phyloP scores from a whole-genome alignment of 2,888 invertebrate genomes.

The Xestia c-nigrum region DNA sequence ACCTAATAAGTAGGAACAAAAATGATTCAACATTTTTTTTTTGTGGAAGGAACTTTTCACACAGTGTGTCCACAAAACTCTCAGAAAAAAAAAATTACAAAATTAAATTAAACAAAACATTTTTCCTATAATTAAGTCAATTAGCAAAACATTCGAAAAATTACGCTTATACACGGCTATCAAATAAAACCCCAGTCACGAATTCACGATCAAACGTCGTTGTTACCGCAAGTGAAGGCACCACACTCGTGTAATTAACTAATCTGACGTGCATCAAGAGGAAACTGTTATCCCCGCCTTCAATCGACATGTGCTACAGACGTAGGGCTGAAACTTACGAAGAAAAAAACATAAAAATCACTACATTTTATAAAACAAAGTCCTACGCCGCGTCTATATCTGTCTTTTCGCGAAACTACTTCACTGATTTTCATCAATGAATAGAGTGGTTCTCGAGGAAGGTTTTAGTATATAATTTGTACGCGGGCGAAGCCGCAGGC shows the following conservation, averaged over 20 bases:
- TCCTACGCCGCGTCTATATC: too few relatives aligned
- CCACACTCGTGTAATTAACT: slow-evolving; percentile 50
- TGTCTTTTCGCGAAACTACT: too few relatives aligned
- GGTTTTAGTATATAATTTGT: too few relatives aligned
- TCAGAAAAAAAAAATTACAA: not conserved
- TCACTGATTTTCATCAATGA: too few relatives aligned
- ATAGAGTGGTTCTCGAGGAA: too few relatives aligned
- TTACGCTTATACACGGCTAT: not conserved
- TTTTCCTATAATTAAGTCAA: not conserved
- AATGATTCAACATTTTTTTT: too few relatives aligned
- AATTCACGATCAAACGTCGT: slow-evolving; percentile 24
- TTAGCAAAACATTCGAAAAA: slow-evolving; percentile 6
- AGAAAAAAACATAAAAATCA: not conserved
- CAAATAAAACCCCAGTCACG: slow-evolving; percentile 3
- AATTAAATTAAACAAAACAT: not conserved
- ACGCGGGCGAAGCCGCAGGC: too few relatives aligned
- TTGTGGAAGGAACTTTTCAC: too few relatives aligned
- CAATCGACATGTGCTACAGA: slow-evolving; percentile 25
- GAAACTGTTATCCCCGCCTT: slow-evolving; percentile 41
- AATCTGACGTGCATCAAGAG: slow-evolving; percentile 53
- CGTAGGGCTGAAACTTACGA: slow-evolving; percentile 47
- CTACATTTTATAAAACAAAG: not conserved
- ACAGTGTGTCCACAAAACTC: not conserved
- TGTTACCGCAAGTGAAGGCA: slow-evolving; percentile 17
- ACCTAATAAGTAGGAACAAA: too few relatives aligned